phyloP scores from a whole-genome alignment of 2,797 vertebrate genomes.

The Paguma larvata region DNA sequence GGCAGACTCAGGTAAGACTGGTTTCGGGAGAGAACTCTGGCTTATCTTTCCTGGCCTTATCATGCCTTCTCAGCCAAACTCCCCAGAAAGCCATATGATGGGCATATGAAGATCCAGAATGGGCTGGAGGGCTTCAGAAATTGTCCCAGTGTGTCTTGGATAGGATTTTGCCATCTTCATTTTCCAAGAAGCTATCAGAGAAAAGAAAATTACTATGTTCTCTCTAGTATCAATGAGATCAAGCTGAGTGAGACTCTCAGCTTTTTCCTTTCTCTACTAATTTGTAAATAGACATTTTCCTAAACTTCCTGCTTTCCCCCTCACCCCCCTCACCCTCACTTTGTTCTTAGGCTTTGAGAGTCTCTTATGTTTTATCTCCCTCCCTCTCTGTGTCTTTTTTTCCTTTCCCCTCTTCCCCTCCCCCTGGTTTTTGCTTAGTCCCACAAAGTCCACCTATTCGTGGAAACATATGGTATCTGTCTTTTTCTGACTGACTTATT shows the following conservation, averaged over 20 bases:
- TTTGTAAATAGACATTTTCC: too few species aligned
- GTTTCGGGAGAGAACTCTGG: neutral
- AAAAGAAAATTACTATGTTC: neutral
- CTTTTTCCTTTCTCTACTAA: too few species aligned
- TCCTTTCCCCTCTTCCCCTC: too few species aligned
- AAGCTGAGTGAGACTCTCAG: neutral
- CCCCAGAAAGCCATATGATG: neutral
- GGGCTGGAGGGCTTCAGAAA: neutral
- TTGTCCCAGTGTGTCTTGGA: neutral
- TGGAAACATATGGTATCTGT: too few species aligned
- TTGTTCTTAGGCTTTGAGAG: too few species aligned
- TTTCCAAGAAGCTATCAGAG: neutral
- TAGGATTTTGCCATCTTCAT: neutral
- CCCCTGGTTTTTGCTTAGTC: too few species aligned
- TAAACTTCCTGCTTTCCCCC: too few species aligned
- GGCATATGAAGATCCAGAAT: neutral
- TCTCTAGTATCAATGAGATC: neutral
- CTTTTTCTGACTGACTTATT: too few species aligned
- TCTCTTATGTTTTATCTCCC: too few species aligned
- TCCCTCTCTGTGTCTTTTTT: too few species aligned
- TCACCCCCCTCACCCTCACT: neutral
- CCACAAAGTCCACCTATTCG: too few species aligned
- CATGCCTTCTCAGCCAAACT: neutral
- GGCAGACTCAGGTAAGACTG: neutral
- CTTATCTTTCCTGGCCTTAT: neutral